Percentiles rank a stretch among this genome's conserved stretches.
phyloP scores from a whole-genome alignment of 2,797 vertebrate genomes.

The Lacerta bilineata region DNA sequence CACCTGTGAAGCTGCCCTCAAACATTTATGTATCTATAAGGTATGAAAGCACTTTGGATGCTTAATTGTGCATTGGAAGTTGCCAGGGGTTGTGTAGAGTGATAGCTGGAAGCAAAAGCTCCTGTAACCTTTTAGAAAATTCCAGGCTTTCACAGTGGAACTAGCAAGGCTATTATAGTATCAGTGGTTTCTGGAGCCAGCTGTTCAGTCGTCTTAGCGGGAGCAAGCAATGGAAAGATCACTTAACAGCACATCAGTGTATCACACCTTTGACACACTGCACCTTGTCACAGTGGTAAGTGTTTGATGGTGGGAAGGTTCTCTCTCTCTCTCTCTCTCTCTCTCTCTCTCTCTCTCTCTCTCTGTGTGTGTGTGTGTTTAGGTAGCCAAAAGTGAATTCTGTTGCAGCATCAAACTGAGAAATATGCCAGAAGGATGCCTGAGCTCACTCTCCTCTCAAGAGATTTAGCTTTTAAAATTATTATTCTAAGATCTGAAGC shows the following conservation, averaged over 20 bases:
- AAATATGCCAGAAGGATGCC: not conserved
- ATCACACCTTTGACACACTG: conserved; percentile 48
- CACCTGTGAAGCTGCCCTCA: no score
- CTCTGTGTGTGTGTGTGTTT: not conserved
- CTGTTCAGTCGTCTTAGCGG: not conserved
- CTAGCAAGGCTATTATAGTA: not conserved
- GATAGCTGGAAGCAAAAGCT: no score
- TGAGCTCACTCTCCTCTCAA: not conserved
- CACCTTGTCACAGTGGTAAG: not conserved
- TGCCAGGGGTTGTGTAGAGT: not conserved
- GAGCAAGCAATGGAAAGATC: not conserved
- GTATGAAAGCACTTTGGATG: not conserved
- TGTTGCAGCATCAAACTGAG: conserved; percentile 20
- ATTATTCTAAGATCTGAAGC: not conserved
- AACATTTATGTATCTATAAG: not conserved
- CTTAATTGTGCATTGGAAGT: not conserved
- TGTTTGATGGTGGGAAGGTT: not conserved
- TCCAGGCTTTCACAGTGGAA: not conserved
- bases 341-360: not conserved
- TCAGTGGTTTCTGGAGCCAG: not conserved
- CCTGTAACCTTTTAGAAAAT: not conserved
- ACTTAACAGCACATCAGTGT: conserved; percentile 30
- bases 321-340: no score
- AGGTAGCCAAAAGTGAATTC: conserved; percentile 17
- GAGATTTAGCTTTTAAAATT: conserved; percentile 5